Evolutionary conservation across 2,797 vertebrate genomes (phyloP).

Genomic region (Aulostomus chinensis): DNA sequence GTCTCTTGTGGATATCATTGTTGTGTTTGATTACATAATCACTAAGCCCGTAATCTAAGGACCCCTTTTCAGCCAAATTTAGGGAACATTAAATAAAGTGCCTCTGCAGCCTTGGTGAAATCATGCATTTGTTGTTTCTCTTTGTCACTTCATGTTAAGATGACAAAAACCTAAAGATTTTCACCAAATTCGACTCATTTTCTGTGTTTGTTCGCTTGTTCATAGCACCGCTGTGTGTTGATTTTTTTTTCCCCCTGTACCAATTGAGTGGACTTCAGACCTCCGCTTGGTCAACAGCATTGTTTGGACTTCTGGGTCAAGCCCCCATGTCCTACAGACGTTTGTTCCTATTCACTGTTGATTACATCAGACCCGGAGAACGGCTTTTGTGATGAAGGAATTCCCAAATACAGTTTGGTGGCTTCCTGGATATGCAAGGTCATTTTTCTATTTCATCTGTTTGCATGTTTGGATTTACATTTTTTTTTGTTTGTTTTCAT

Average conservation of each 20-base stretch:
- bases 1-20: constrained; percentile 43
- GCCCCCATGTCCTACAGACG: constrained; percentile 28
- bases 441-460: not conserved
- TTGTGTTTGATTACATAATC: constrained; percentile 49
- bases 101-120: constrained; percentile 24
- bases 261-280: constrained; percentile 70
- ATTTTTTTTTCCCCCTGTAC: constrained; percentile 32
- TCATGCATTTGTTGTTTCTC: not conserved
- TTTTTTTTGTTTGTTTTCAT: no score
- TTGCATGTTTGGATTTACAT: not conserved
- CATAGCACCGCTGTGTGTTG: constrained; percentile 1
- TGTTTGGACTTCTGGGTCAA: constrained; percentile 66
- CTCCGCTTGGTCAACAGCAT: constrained; percentile 49
- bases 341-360: constrained; percentile 45
- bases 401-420: constrained; percentile 4
- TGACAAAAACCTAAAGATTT: not conserved
- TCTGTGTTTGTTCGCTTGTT: not conserved
- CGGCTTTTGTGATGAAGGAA: constrained; percentile 32
- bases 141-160: not conserved
- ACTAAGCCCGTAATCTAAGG: constrained; percentile 28
- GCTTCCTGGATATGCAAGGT: not conserved
- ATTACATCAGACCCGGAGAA: constrained; percentile 33
- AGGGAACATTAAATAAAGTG: not conserved
- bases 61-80: not conserved
- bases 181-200: not conserved